These are phyloP conservation scores for Entomobrya multifasciata DNA, from an alignment of 2,888 invertebrate species.

Conservation along the genomic window DNA sequence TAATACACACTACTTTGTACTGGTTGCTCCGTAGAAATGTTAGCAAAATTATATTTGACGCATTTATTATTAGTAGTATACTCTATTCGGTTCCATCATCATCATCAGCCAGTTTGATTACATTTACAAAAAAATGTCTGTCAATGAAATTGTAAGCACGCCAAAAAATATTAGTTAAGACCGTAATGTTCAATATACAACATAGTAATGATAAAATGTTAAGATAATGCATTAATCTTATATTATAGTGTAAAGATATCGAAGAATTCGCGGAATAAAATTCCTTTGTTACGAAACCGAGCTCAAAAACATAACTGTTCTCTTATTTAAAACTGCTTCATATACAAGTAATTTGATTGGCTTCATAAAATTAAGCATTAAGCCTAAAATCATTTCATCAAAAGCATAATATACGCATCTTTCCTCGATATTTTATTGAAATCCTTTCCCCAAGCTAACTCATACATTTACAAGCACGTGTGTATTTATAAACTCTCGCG, in stretches of 20 bases:
- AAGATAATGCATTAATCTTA: slow-evolving; percentile 29
- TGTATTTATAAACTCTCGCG: no score
- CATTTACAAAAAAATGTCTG: slow-evolving; percentile 55
- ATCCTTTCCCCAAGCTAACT: no score
- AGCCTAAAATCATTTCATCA: no score
- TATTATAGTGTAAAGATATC: slow-evolving; percentile 48
- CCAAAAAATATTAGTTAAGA: slow-evolving; percentile 53
- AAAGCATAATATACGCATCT: no score
- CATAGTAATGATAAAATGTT: slow-evolving; percentile 8
- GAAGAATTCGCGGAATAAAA: slow-evolving; percentile 66
- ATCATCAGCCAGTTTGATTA: slow-evolving; percentile 60
- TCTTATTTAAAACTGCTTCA: no score
- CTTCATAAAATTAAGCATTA: no score
- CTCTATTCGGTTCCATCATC: slow-evolving; percentile 41
- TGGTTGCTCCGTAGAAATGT: slow-evolving; percentile 40
- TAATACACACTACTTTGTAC: slow-evolving; percentile 35
- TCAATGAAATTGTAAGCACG: slow-evolving; percentile 60
- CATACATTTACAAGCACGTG: no score
- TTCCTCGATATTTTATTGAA: no score
- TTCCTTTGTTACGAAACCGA: slow-evolving; percentile 64
- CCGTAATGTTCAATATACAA: slow-evolving; percentile 35
- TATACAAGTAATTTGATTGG: no score
- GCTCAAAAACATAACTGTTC: no score
- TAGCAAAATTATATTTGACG: slow-evolving; percentile 47
- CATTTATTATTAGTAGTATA: slow-evolving; percentile 51